Conservation (phyloP, 2,113 vertebrate genomes). For the Xiphophorus couchianus region DNA sequence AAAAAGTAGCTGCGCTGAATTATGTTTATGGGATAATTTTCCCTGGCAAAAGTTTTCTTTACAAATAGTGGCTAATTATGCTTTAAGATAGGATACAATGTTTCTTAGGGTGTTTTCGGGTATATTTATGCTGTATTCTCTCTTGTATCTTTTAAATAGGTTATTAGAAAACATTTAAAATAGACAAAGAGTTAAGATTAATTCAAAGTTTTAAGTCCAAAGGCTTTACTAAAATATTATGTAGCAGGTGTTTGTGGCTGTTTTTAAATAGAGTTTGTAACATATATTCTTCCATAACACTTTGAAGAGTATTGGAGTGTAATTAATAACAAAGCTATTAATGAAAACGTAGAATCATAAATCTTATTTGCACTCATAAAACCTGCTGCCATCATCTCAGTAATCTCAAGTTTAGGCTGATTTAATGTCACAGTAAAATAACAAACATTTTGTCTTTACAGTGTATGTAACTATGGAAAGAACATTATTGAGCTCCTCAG, state of each 20-base stretch:
- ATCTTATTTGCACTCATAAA: no score
- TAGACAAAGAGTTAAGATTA: background rate
- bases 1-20: slow-evolving; percentile 18
- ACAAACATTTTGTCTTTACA: no score
- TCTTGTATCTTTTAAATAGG: background rate
- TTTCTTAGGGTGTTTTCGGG: background rate
- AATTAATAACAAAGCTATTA: no score
- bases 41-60: slow-evolving; percentile 5
- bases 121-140: background rate
- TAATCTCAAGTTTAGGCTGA: no score
- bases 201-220: background rate
- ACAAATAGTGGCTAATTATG: background rate
- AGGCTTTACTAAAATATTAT: background rate
- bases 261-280: background rate
- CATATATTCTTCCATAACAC: no score
- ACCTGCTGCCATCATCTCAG: no score
- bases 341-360: background rate
- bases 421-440: no score
- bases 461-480: no score
- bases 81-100: background rate
- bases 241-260: no score
- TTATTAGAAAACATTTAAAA: background rate
- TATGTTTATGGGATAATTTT: slow-evolving; percentile 2
- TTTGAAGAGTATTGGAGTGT: no score
- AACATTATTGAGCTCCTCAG: no score